Evolutionary conservation across 1,140 invertebrate species (phyloP).

Genomic region (Drosophila varians): DNA sequence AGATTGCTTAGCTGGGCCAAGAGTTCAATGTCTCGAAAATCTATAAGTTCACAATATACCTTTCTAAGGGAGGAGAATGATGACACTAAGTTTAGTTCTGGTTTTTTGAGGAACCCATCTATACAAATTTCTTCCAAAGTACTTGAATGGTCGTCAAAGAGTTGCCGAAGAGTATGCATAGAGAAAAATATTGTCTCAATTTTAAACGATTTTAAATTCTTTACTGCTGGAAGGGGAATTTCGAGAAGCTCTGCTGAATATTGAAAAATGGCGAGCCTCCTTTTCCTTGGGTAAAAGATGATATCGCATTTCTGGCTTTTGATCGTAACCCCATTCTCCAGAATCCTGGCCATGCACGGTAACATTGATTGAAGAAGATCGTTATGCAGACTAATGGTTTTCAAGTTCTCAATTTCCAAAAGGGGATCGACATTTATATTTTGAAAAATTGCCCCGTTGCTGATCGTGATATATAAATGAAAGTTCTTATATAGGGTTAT

Average conservation of each 20-base stretch:
- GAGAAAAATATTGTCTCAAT: neutral
- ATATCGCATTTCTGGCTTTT: neutral
- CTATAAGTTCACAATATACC: neutral
- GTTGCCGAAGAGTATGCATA: neutral
- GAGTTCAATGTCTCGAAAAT: constrained; percentile 1
- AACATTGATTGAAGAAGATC: neutral
- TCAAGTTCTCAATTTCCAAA: constrained; percentile 5
- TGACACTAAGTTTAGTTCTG: neutral
- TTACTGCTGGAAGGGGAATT: neutral
- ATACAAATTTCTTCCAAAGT: constrained; percentile 4
- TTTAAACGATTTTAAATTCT: neutral
- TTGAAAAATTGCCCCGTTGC: neutral
- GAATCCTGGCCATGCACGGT: neutral
- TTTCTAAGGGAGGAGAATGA: neutral
- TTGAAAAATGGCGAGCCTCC: neutral
- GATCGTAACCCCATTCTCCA: constrained; percentile 10
- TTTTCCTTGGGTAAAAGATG: neutral
- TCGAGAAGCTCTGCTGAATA: neutral
- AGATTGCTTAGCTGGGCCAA: constrained; percentile 1
- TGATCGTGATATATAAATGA: neutral
- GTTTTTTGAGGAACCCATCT: neutral
- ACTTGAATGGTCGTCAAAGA: neutral
- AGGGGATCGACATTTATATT: neutral
- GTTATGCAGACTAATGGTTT: neutral
- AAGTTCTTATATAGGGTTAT: neutral